Evolutionary conservation across 2,797 vertebrate genomes (phyloP).

Genomic region (Pristis pectinata): DNA sequence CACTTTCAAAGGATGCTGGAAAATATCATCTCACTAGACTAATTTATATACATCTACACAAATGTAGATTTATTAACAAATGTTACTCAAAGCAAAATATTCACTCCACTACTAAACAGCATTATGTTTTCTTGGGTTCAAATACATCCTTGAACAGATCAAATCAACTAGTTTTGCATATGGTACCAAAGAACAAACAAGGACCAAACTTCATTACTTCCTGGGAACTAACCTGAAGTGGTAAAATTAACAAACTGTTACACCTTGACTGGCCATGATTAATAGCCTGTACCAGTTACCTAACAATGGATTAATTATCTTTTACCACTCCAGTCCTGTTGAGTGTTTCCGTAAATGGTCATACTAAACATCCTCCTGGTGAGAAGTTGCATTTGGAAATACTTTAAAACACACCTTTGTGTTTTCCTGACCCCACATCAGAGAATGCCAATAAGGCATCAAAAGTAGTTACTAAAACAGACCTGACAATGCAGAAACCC

Average conservation of each 20-base stretch:
- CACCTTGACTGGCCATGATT: background rate
- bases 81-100: background rate
- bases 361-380: background rate
- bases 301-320: background rate
- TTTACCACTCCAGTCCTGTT: background rate
- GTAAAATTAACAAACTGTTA: background rate
- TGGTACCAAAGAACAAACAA: background rate
- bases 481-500: background rate
- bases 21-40: background rate
- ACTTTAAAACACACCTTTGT: background rate
- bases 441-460: background rate
- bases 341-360: background rate
- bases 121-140: background rate
- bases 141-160: background rate
- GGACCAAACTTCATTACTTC: background rate
- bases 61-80: background rate
- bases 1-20: background rate
- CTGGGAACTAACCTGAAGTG: background rate
- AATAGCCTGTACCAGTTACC: background rate
- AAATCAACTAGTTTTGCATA: background rate
- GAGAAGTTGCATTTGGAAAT: background rate
- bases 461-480: background rate
- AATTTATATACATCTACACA: background rate
- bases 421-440: background rate
- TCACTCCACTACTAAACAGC: background rate